phyloP scores from a whole-genome alignment of 2,797 vertebrate species.

The Sebastes flavidus region DNA sequence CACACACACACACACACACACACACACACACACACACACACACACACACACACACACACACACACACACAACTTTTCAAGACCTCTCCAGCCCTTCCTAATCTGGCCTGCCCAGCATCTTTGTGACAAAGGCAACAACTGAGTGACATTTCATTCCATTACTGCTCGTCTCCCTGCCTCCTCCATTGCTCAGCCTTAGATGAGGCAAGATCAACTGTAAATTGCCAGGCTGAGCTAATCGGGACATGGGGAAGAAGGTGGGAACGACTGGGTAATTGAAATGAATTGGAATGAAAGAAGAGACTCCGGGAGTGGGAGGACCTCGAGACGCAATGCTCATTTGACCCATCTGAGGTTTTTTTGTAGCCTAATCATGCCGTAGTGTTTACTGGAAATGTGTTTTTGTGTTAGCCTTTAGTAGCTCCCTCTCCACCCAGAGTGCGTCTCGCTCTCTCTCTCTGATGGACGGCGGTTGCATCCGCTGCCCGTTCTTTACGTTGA shows the following conservation, averaged over 20 bases:
- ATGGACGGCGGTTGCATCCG: constrained; percentile 22
- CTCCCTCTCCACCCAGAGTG: background rate
- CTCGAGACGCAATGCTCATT: constrained; percentile 43
- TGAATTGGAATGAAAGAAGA: constrained; percentile 77
- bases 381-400: constrained; percentile 75
- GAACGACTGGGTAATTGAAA: constrained; percentile 78
- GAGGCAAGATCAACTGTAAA: constrained; percentile 83
- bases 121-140: constrained; percentile 79
- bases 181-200: constrained; percentile 64
- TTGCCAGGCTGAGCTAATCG: constrained; percentile 81
- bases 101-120: constrained; percentile 44
- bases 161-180: constrained; percentile 62
- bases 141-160: constrained; percentile 86
- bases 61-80: constrained; percentile 52
- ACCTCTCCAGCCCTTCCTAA: constrained; percentile 27
- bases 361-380: constrained; percentile 60
- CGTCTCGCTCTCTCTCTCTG: background rate
- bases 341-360: constrained; percentile 50
- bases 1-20: constrained; percentile 25
- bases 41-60: constrained; percentile 23
- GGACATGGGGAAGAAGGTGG: constrained; percentile 64
- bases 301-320: constrained; percentile 53
- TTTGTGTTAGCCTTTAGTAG: constrained; percentile 51
- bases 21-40: constrained; percentile 23
- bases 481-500: constrained; percentile 23